Evolutionary conservation across 2,113 vertebrate genomes (phyloP).

Genomic region (Dendropsophus ebraccatus): DNA sequence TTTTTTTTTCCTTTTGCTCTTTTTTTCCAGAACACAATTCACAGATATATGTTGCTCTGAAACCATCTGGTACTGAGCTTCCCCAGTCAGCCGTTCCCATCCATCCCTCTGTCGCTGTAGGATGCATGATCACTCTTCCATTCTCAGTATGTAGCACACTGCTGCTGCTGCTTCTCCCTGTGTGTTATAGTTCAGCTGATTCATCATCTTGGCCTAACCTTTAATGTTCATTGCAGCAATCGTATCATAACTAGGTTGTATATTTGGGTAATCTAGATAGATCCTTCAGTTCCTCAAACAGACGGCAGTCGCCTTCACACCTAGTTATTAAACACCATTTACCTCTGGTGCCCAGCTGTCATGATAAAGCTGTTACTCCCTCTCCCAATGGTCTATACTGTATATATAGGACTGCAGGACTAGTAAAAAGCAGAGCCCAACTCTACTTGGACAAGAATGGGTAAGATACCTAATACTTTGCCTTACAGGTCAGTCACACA

Average conservation of each 20-base stretch:
- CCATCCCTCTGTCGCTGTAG: constrained; percentile 26
- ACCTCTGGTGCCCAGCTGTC: constrained; percentile 49
- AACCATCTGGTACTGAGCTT: constrained; percentile 35
- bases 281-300: constrained; percentile 26
- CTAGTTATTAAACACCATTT: constrained; percentile 56
- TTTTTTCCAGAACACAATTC: neutral
- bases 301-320: constrained; percentile 20
- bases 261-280: constrained; percentile 35
- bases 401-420: constrained; percentile 39
- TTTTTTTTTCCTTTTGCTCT: constrained; percentile 8
- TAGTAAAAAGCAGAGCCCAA: constrained; percentile 14
- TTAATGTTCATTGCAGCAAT: neutral
- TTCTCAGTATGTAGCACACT: constrained; percentile 3
- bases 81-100: neutral
- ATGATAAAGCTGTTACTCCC: constrained; percentile 18
- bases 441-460: constrained; percentile 53
- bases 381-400: constrained; percentile 26
- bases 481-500: neutral
- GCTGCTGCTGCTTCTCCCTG: neutral
- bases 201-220: neutral
- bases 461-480: constrained; percentile 30
- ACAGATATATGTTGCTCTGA: constrained; percentile 27
- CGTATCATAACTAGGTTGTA: constrained; percentile 15
- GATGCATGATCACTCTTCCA: constrained; percentile 5
- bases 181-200: constrained; percentile 28